Base-by-base conservation (phyloP, 2,113 vertebrate species). In the Oryzias melastigma region DNA sequence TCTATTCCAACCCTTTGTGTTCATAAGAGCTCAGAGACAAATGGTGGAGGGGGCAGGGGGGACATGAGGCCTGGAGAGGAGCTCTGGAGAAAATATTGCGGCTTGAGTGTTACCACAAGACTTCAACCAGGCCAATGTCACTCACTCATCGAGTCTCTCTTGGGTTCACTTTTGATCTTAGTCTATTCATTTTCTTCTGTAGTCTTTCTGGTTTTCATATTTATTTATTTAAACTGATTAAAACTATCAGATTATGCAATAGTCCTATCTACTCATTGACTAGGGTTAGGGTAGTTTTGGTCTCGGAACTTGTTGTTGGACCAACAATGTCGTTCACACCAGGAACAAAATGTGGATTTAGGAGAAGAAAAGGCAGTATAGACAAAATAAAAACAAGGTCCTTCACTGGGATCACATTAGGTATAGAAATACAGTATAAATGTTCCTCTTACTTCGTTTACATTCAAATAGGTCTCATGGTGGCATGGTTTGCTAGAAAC, bases 71-170 rank as follows among this genome's bases (percentile, higher is more conserved):
- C 71, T 49, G 16, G 57, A 80, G 56, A 76, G 55, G 45, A 77
- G 52, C 58, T 77, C 70, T 77, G 55, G 58, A 64, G 76, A 62
- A 80, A 77, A 82, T 66, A 57, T 61, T 60, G 27, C 51, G 58
- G 47, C 47, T 60, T 45, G 63, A 62, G 73, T 76, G 78, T 77
- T 80, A 68, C 81, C 75, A 73, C 64, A 73, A 74, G 80, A 69
- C 77, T 82, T 57, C 73, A 64, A 68, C 15, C 56, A 65, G 60
- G 60, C 72, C 69, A 70, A 27, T 63, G 58, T 65, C 75, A 62
- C 40, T 64, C 75, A 29, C 25, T 62, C 61, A 0, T 18, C 7
- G 12, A 25, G 10, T 73, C 65, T 52, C 5, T 41, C 52, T n/a
- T 6, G 17, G 16, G 25, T 45, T 24, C 22, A 8, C 55, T 46